Percentiles rank a stretch among this genome's conserved stretches.
phyloP scores from a whole-genome alignment of 2,888 invertebrate species.

The Ashinkailepas kermadecensis region DNA sequence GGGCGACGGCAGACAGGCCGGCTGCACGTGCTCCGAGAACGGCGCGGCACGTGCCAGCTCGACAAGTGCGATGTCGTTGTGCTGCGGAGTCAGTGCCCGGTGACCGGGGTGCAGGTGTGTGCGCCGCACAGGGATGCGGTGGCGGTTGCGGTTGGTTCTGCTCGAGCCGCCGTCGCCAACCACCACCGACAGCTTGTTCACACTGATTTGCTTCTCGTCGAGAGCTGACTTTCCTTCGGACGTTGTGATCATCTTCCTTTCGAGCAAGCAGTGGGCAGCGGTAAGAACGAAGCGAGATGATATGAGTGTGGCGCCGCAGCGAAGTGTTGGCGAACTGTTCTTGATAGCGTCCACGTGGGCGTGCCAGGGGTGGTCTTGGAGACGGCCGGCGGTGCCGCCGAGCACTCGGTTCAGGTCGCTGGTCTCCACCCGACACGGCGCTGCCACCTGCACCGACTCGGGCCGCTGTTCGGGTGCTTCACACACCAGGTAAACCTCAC shows the following conservation, averaged over 20 bases:
- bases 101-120: background rate
- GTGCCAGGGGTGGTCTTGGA: background rate
- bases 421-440: background rate
- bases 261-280: conserved; percentile 7
- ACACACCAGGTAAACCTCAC: background rate
- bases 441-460: background rate
- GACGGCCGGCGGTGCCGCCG: background rate
- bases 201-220: background rate
- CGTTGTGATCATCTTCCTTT: background rate
- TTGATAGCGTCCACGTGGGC: conserved; percentile 10
- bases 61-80: conserved; percentile 15
- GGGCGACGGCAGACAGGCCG: conserved; percentile 61
- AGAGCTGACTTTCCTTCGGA: background rate
- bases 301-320: conserved; percentile 8
- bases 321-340: background rate
- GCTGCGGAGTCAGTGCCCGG: background rate
- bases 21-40: conserved; percentile 59
- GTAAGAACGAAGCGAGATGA: conserved; percentile 10
- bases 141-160: background rate
- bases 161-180: conserved; percentile 9
- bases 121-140: background rate
- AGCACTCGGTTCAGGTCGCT: conserved; percentile 1
- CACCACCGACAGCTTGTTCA: conserved; percentile 10
- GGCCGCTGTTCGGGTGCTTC: background rate
- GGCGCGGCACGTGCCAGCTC: background rate